Evolutionary conservation across 2,888 invertebrate species (phyloP).

Genomic region (Hanleya hanleyi): DNA sequence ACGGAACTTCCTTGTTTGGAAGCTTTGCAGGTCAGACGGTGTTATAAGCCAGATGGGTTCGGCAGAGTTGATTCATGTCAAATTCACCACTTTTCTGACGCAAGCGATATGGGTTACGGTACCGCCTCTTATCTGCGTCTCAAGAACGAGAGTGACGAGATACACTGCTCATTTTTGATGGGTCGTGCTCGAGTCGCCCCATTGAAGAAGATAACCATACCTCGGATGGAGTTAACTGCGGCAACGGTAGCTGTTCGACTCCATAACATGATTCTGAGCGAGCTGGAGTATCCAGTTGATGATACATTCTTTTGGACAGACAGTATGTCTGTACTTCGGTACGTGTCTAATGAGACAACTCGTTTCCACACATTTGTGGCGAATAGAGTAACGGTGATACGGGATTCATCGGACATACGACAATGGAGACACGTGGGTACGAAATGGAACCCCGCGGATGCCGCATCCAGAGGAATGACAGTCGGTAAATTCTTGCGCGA

Average conservation of each 20-base stretch:
- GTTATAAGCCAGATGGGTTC: slow-evolving; percentile 32
- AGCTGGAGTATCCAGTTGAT: slow-evolving; percentile 13
- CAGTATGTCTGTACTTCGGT: slow-evolving; percentile 25
- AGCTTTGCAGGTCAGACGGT: slow-evolving; percentile 29
- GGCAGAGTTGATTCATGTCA: slow-evolving; percentile 9
- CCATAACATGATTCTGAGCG: slow-evolving; percentile 5
- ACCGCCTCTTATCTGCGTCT: slow-evolving; percentile 28
- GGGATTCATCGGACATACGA: slow-evolving; percentile 11
- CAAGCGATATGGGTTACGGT: slow-evolving; percentile 35
- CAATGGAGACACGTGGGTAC: slow-evolving; percentile 17
- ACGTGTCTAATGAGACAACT: slow-evolving; percentile 17
- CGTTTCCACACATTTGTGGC: slow-evolving; percentile 38
- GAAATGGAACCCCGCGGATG: slow-evolving; percentile 18
- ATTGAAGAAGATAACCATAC: slow-evolving; percentile 25
- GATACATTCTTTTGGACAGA: slow-evolving; percentile 19
- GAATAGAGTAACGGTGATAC: slow-evolving; percentile 28
- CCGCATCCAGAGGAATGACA: slow-evolving; percentile 22
- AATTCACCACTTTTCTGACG: slow-evolving; percentile 37
- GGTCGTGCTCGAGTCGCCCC: slow-evolving; percentile 32
- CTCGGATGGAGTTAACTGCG: slow-evolving; percentile 36
- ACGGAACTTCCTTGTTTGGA: slow-evolving; percentile 11
- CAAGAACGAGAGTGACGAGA: slow-evolving; percentile 5
- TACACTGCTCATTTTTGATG: slow-evolving; percentile 36
- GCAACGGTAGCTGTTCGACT: slow-evolving; percentile 24
- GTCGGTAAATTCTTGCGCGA: background rate